A percentile compares a stretch with the other conserved stretches of the same genome.
Conservation (phyloP, 2,888 invertebrate species). For the Cerceris rybyensis region DNA sequence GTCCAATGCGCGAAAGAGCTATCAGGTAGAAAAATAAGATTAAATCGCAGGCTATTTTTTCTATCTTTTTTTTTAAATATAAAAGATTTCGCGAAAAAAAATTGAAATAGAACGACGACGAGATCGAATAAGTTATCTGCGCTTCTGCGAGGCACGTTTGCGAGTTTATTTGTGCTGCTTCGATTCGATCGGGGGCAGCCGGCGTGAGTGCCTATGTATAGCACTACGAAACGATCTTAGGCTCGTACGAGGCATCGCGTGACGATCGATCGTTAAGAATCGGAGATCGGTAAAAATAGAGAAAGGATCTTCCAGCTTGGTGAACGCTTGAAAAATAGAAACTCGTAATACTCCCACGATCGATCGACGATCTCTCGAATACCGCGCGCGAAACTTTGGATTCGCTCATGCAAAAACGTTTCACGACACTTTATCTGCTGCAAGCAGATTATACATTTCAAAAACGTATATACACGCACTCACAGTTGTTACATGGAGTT, state of each 20-base stretch:
- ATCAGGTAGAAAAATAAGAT: neutral
- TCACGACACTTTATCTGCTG: neutral
- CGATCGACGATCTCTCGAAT: neutral
- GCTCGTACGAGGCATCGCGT: conserved; percentile 68
- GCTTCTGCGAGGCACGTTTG: conserved; percentile 18
- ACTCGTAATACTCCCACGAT: conserved; percentile 3
- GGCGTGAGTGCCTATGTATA: conserved; percentile 70
- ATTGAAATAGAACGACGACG: conserved; percentile 23
- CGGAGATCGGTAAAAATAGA: conserved; percentile 60
- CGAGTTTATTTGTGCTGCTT: conserved; percentile 76
- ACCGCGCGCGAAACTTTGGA: neutral
- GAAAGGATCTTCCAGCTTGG: conserved; percentile 32
- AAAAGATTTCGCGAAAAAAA: neutral
- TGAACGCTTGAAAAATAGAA: conserved; percentile 46
- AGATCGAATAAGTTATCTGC: conserved; percentile 29
- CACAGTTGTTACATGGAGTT: too few species aligned
- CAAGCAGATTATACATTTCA: too few species aligned
- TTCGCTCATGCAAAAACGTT: neutral
- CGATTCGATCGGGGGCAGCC: conserved; percentile 74
- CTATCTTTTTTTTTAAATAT: neutral
- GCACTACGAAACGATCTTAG: conserved; percentile 51
- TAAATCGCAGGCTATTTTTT: neutral
- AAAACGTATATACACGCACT: too few species aligned
- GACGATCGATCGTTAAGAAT: conserved; percentile 67
- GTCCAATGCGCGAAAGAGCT: too few species aligned